These are phyloP conservation scores for Nomada goodeniana DNA, from an alignment of 2,888 invertebrate species.

Conservation along the genomic window DNA sequence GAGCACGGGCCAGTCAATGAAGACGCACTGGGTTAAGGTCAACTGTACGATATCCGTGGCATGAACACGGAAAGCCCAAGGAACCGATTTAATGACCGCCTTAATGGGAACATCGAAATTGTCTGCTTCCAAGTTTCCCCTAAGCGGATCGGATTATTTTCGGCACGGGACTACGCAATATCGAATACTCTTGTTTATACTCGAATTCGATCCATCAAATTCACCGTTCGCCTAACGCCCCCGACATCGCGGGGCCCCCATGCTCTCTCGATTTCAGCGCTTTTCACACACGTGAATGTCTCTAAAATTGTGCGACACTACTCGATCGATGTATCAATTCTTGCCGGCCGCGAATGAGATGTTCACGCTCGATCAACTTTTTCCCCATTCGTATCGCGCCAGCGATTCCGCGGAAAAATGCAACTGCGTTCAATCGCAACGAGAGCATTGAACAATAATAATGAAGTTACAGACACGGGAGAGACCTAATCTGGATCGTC, in stretches of 20 bases:
- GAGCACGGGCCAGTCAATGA: slow-evolving; percentile 58
- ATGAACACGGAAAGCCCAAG: slow-evolving; percentile 39
- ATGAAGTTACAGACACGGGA: slow-evolving; percentile 29
- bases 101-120: slow-evolving; percentile 28
- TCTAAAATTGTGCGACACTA: neutral
- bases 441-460: slow-evolving; percentile 8
- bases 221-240: neutral
- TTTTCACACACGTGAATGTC: neutral
- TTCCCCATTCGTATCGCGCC: neutral
- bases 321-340: neutral
- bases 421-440: neutral
- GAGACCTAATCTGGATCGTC: slow-evolving; percentile 53
- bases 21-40: slow-evolving; percentile 70
- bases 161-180: slow-evolving; percentile 34
- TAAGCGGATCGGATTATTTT: slow-evolving; percentile 42
- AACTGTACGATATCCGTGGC: slow-evolving; percentile 38
- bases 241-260: neutral
- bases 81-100: slow-evolving; percentile 7
- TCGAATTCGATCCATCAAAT: neutral
- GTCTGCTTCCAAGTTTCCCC: slow-evolving; percentile 4
- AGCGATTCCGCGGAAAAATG: neutral
- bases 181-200: slow-evolving; percentile 34
- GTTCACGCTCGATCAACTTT: neutral
- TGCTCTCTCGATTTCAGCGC: neutral
- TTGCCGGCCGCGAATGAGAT: neutral